Conservation (phyloP, 2,113 vertebrate species). For the Edolisoma coerulescens region DNA sequence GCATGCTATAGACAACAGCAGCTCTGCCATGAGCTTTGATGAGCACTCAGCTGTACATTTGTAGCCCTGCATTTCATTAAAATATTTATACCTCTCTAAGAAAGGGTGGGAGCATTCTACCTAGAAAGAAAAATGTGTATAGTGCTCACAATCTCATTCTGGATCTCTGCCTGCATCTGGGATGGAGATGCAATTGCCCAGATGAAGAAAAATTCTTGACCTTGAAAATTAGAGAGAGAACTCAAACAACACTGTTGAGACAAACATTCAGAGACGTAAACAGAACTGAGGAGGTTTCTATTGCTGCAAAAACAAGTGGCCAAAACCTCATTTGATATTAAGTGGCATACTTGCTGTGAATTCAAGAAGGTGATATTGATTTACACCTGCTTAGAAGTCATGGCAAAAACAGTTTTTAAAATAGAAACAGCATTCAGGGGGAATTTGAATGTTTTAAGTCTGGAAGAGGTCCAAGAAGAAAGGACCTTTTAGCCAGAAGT, state of each 20-base stretch:
- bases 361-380: not conserved
- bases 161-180: not conserved
- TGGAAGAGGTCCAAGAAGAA: not conserved
- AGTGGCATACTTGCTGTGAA: not conserved
- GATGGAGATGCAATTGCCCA: not conserved
- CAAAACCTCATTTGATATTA: not conserved
- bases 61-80: not conserved
- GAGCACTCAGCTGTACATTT: not conserved
- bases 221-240: not conserved
- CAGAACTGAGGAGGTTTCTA: not conserved
- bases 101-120: not conserved
- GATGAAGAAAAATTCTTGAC: not conserved
- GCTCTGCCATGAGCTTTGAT: not conserved
- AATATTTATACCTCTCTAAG: not conserved
- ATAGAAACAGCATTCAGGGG: not conserved
- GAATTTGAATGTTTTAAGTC: not conserved
- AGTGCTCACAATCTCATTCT: not conserved
- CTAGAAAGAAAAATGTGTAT: not conserved
- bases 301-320: not conserved
- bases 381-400: not conserved
- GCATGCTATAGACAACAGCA: not conserved
- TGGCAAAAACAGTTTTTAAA: not conserved
- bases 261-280: not conserved
- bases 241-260: not conserved
- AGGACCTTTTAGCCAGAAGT: not conserved